phyloP scores from a whole-genome alignment of 1,140 invertebrate species.

The Lepidurus arcticus region DNA sequence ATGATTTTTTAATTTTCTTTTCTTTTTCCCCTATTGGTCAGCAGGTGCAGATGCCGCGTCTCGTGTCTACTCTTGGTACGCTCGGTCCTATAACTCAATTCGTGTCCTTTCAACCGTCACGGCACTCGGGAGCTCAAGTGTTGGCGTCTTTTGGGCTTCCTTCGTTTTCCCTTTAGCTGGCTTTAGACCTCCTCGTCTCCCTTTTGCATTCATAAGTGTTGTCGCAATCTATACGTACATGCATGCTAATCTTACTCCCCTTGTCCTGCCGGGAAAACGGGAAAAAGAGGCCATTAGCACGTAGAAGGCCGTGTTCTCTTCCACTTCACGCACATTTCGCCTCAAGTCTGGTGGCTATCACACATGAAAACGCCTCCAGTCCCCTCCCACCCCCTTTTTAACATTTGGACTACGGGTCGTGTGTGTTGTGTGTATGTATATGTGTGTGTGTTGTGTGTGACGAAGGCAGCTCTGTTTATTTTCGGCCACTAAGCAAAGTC shows the following conservation, averaged over 20 bases:
- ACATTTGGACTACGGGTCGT: not conserved
- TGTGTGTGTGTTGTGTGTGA: not conserved
- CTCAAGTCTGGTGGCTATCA: not conserved
- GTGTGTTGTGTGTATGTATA: not conserved
- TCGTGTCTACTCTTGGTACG: not conserved
- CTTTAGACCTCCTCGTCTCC: not conserved
- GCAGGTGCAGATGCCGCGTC: slow-evolving; percentile 12
- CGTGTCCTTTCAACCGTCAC: slow-evolving; percentile 13
- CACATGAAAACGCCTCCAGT: not conserved
- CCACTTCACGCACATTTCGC: slow-evolving; percentile 13
- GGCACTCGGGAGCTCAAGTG: not conserved
- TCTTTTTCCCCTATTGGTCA: not conserved
- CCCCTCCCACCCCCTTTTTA: not conserved
- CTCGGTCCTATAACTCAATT: slow-evolving; percentile 6
- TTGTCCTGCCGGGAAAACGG: not conserved
- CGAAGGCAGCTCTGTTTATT: slow-evolving; percentile 21
- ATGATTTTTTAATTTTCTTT: not conserved
- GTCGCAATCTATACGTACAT: not conserved
- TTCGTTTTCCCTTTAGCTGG: not conserved
- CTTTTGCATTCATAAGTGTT: slow-evolving; percentile 10
- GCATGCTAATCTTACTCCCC: slow-evolving; percentile 6
- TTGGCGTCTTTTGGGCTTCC: not conserved
- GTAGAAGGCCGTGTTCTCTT: slow-evolving; percentile 17
- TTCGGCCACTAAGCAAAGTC: slow-evolving; percentile 10
- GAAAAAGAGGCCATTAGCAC: not conserved